These are phyloP conservation scores for Thalpophila matura DNA, from an alignment of 2,888 invertebrate genomes.

Conservation along the genomic window DNA sequence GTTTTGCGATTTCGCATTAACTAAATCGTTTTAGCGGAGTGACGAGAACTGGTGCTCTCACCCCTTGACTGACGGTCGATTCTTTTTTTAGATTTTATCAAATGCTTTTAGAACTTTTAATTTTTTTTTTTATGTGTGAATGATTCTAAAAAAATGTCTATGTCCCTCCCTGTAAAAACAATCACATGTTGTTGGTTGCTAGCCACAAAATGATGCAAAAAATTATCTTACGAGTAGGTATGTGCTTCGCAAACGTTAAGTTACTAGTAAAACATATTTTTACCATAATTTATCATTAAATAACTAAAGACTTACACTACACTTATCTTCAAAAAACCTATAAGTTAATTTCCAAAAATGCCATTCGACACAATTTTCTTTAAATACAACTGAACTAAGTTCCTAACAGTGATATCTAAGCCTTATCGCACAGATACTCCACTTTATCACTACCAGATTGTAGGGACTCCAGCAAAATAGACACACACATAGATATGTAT, in stretches of 20 bases:
- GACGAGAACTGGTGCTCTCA: conserved; percentile 42
- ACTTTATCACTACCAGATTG: conserved; percentile 46
- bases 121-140: not conserved
- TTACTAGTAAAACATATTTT: no score
- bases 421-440: conserved; percentile 30
- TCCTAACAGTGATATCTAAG: conserved; percentile 2
- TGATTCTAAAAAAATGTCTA: no score
- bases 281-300: no score
- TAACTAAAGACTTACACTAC: no score
- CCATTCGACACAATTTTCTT: not conserved
- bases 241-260: no score
- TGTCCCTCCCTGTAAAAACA: no score
- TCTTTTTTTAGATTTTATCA: conserved; percentile 8
- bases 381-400: not conserved
- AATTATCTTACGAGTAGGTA: no score
- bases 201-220: no score
- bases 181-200: no score
- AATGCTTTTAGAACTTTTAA: not conserved
- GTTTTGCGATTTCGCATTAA: conserved; percentile 77
- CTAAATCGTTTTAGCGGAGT: conserved; percentile 58
- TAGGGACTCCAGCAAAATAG: conserved; percentile 16
- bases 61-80: conserved; percentile 48
- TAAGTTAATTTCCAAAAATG: not conserved
- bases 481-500: conserved; percentile 41
- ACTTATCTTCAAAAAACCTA: no score